Base-by-base conservation (phyloP, 2,113 vertebrate genomes). In the Hyaena hyaena region DNA sequence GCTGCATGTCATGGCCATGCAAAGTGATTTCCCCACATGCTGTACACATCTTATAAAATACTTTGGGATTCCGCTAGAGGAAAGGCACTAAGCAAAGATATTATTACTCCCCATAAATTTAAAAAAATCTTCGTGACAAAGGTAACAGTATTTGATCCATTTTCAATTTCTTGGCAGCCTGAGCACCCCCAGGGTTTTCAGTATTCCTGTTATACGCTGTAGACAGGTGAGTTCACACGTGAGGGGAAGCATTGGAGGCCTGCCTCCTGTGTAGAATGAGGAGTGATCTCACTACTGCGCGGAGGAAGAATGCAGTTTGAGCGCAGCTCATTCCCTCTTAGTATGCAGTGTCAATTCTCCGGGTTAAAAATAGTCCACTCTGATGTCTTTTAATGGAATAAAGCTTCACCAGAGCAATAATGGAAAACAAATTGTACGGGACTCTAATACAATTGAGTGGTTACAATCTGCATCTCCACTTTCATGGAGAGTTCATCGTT, bases 331-430 rank as follows among this genome's bases (percentile, higher is more conserved):
- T 98, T 97, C 55, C 48, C 97, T 94, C 83, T 96, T 93, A 66
- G 7, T 24, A 68, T 55, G 79, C 95, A 68, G 0, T 10, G 0
- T 96, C 98, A 98, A 95, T 97, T 86, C 50, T 92, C 55, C 4
- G 80, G 79, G 93, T 53, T 93, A 98, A 96, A 98, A 97, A 97
- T 68, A 95, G 76, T 21, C 95, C 80, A 0, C 0, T 50, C 55
- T 87, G 93, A 79, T 97, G 91, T 96, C 97, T 96, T 95, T 93
- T 89, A 94, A 86, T 96, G 79, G 77, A 91, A 91, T 88, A 66
- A 94, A 97, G n/a, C 88, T 97, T 97, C 90, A 88, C 94, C 88
- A 93, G 92, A 93, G 93, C 90, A 97, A 55, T 95, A 95, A 96
- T 79, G 86, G 88, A 92, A 98, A 98, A 93, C 55, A 95, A 97